These are phyloP conservation scores for Seira musarum DNA, from an alignment of 2,888 invertebrate species.

Conservation along the genomic window DNA sequence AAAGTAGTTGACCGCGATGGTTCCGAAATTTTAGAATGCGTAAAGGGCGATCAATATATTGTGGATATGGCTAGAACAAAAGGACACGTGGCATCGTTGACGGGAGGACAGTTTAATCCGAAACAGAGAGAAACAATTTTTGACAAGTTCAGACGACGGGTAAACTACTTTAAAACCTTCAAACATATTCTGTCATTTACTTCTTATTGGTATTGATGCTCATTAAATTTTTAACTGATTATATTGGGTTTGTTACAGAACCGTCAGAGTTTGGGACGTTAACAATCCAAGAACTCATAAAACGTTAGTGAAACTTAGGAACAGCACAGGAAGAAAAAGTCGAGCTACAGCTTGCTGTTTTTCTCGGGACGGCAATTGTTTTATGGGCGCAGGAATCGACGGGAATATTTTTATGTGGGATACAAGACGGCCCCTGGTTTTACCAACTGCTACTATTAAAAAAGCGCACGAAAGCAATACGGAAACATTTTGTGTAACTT, in stretches of 20 bases:
- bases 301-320: conserved; percentile 88
- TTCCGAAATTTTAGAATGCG: conserved; percentile 92
- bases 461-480: conserved; percentile 85
- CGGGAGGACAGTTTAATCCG: conserved; percentile 95
- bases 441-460: conserved; percentile 74
- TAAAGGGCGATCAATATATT: conserved; percentile 96
- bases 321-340: conserved; percentile 88
- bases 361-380: conserved; percentile 87
- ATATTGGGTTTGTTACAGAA: conserved; percentile 72
- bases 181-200: conserved; percentile 20
- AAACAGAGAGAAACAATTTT: conserved; percentile 90
- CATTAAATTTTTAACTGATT: conserved; percentile 11
- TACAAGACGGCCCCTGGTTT: conserved; percentile 86
- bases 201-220: conserved; percentile 5
- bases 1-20: conserved; percentile 96
- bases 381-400: conserved; percentile 94
- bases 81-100: conserved; percentile 94
- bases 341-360: conserved; percentile 88
- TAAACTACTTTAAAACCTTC: conserved; percentile 67
- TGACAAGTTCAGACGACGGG: conserved; percentile 95
- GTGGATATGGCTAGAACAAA: conserved; percentile 94
- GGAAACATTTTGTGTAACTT: conserved; percentile 88
- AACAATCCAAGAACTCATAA: conserved; percentile 85
- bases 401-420: conserved; percentile 99
- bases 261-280: conserved; percentile 92